Conservation (phyloP, 2,797 vertebrate species). For the Halcyon chelicuti region DNA sequence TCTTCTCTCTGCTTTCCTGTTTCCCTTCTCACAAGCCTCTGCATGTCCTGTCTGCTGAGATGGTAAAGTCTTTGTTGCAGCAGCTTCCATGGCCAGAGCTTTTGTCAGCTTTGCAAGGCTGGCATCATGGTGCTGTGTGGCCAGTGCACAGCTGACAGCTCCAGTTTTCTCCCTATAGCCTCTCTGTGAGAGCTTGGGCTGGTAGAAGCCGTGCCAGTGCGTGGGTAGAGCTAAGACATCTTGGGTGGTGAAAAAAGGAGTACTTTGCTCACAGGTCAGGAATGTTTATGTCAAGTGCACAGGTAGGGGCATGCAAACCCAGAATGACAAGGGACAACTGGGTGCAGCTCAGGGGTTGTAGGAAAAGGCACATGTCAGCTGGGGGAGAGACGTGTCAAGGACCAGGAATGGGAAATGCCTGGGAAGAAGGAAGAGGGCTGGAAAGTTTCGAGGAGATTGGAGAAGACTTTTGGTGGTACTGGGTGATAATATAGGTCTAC, state of each 20-base stretch:
- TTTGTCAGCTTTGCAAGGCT: not conserved
- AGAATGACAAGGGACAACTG: not conserved
- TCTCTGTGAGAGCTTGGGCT: not conserved
- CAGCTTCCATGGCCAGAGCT: not conserved
- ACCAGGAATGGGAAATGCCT: not conserved
- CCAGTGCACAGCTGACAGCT: not conserved
- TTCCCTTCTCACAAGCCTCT: not conserved
- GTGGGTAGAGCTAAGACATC: not conserved
- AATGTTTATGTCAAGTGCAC: not conserved
- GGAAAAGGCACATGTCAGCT: rapidly evolving
- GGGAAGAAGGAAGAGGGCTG: not conserved
- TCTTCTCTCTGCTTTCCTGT: not conserved
- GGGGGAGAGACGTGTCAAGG: not conserved
- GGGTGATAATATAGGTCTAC: not conserved
- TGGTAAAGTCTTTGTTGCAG: not conserved
- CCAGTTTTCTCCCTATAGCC: rapidly evolving
- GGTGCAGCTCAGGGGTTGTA: not conserved
- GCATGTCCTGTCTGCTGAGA: not conserved
- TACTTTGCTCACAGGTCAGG: not conserved
- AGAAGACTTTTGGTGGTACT: not conserved
- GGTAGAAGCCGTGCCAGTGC: not conserved
- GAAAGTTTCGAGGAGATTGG: not conserved
- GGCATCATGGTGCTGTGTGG: not conserved
- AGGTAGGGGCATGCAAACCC: not conserved
- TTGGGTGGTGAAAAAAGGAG: not conserved